Conservation (phyloP, 2,113 vertebrate genomes). For the Dasyornis broadbenti region DNA sequence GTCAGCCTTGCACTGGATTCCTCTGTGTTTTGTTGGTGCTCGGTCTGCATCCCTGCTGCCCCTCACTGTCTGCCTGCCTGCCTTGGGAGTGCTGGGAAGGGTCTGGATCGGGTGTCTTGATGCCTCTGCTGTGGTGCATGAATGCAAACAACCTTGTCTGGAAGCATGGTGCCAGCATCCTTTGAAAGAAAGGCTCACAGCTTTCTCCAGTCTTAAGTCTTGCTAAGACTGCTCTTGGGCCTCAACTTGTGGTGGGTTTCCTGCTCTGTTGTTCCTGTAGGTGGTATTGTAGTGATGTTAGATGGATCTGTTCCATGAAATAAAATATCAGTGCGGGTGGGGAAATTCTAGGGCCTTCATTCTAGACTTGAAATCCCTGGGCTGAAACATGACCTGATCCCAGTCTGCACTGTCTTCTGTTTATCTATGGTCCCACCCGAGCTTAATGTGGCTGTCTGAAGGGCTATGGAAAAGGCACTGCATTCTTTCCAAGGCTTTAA, state of each 20-base stretch:
- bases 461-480: neutral
- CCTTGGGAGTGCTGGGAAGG: slow-evolving; percentile 5
- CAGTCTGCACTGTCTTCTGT: neutral
- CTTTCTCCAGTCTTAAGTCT: neutral
- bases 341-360: neutral
- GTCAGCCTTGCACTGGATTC: neutral
- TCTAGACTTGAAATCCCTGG: neutral
- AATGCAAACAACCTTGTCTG: neutral
- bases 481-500: slow-evolving; percentile 4
- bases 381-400: neutral
- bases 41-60: slow-evolving; percentile 8
- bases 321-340: neutral
- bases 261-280: neutral
- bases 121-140: slow-evolving; percentile 15
- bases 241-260: neutral
- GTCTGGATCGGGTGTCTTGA: neutral
- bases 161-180: slow-evolving; percentile 53
- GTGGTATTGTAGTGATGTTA: neutral
- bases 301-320: neutral
- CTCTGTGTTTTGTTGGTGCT: neutral
- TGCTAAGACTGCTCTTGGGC: neutral
- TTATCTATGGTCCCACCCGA: slow-evolving; percentile 2
- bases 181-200: neutral
- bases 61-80: slow-evolving; percentile 39
- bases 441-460: slow-evolving; percentile 26